A percentile compares a stretch with the other conserved stretches of the same genome.
Evolutionary conservation across 2,888 invertebrate species (phyloP).

Genomic region (Pocota personata): DNA sequence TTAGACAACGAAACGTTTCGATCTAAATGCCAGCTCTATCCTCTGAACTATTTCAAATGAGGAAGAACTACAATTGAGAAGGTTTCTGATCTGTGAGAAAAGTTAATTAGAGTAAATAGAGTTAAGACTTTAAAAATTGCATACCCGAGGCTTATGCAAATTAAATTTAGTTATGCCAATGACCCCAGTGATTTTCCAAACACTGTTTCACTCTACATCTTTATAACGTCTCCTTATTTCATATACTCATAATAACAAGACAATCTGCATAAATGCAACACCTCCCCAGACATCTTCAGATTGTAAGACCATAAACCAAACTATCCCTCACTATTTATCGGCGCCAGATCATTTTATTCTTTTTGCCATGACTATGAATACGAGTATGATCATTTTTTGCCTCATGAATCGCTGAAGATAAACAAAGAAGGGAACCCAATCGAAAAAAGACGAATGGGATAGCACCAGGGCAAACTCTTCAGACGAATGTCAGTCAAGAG

Average conservation of each 20-base stretch:
- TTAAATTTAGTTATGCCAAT: too few species aligned
- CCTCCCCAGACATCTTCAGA: slow-evolving; percentile 3
- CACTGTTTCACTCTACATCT: background rate
- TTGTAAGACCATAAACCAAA: slow-evolving; percentile 15
- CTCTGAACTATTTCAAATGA: too few species aligned
- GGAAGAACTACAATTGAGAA: too few species aligned
- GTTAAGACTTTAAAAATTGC: too few species aligned
- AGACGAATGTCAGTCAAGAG: slow-evolving; percentile 47
- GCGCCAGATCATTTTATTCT: slow-evolving; percentile 23
- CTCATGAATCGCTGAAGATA: slow-evolving; percentile 12
- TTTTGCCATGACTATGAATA: slow-evolving; percentile 16
- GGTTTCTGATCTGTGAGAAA: too few species aligned
- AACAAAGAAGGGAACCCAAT: slow-evolving; percentile 13
- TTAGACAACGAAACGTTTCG: too few species aligned
- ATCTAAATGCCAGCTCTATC: too few species aligned
- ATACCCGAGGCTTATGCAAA: too few species aligned
- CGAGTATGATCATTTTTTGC: slow-evolving; percentile 22
- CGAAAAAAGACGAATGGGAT: background rate
- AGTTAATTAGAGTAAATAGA: too few species aligned
- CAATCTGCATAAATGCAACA: slow-evolving; percentile 6
- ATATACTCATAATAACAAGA: background rate
- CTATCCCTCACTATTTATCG: slow-evolving; percentile 7
- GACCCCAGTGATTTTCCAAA: too few species aligned
- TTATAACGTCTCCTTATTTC: background rate
- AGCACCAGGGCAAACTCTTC: slow-evolving; percentile 8